phyloP scores from a whole-genome alignment of 2,888 invertebrate genomes.

The Scrobipalpa atriplicella region DNA sequence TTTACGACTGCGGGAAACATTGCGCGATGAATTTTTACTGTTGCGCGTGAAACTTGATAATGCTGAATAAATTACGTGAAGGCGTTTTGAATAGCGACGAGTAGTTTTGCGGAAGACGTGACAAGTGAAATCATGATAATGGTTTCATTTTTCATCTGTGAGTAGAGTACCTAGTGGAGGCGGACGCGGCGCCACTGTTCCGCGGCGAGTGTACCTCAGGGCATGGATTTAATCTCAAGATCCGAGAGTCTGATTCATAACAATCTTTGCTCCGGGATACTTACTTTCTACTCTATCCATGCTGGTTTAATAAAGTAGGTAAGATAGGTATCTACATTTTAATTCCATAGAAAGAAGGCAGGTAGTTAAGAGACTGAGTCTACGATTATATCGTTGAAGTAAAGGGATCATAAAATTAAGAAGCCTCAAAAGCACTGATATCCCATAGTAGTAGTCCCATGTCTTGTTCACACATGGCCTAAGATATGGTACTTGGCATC shows the following conservation, averaged over 20 bases:
- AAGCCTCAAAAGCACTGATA: no score
- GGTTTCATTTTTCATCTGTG: conserved; percentile 72
- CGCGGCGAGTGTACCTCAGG: conserved; percentile 75
- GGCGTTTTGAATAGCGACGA: conserved; percentile 18
- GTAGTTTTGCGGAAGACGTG: conserved; percentile 56
- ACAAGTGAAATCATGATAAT: conserved; percentile 75
- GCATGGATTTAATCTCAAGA: conserved; percentile 80
- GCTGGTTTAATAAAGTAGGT: no score
- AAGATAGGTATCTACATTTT: no score
- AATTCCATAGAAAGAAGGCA: no score
- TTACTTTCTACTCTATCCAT: no score
- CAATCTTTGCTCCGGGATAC: conserved; percentile 52
- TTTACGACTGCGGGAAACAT: conserved; percentile 50
- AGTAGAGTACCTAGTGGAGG: no score
- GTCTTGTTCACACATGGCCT: no score
- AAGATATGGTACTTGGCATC: no score
- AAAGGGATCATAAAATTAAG: no score
- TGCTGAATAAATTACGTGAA: not conserved
- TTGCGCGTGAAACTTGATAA: conserved; percentile 18
- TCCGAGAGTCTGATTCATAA: conserved; percentile 73
- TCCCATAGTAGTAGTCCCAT: no score
- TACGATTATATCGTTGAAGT: no score
- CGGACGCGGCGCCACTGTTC: conserved; percentile 58
- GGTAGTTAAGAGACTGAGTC: no score
- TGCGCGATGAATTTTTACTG: conserved; percentile 8